Conservation (phyloP, 2,888 invertebrate species). For the Pandemis cinnamomeana region DNA sequence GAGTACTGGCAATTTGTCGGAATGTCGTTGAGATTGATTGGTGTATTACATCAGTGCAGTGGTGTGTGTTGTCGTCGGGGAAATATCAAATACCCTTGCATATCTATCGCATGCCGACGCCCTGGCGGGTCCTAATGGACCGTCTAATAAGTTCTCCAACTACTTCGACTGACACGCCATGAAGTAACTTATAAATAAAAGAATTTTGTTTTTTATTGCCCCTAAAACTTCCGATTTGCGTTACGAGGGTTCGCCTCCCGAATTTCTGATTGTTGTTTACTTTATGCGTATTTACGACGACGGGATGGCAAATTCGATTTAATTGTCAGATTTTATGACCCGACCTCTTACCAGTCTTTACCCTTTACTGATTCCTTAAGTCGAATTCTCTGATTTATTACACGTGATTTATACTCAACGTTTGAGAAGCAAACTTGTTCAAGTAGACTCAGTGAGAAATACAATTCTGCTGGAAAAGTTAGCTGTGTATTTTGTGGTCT, state of each 20-base stretch:
- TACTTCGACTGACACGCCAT: slow-evolving; percentile 7
- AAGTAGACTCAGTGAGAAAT: slow-evolving; percentile 1
- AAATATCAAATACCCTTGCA: background rate
- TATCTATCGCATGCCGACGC: slow-evolving; percentile 1
- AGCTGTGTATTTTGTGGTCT: background rate
- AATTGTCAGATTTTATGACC: slow-evolving; percentile 31
- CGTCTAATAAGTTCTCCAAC: slow-evolving; percentile 21
- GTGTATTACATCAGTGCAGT: background rate
- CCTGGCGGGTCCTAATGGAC: slow-evolving; percentile 14
- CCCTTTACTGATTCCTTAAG: slow-evolving; percentile 13
- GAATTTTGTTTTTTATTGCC: slow-evolving; percentile 30
- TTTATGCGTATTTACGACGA: slow-evolving; percentile 38
- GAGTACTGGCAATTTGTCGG: slow-evolving; percentile 25
- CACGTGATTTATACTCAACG: slow-evolving; percentile 8
- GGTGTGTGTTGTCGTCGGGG: background rate
- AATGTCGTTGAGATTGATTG: slow-evolving; percentile 25
- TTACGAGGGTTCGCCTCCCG: slow-evolving; percentile 19
- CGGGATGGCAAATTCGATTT: slow-evolving; percentile 31
- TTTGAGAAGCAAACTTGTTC: slow-evolving; percentile 7
- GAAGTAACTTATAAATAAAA: slow-evolving; percentile 26
- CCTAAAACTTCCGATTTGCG: slow-evolving; percentile 20
- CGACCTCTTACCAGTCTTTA: slow-evolving; percentile 19
- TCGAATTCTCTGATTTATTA: slow-evolving; percentile 24
- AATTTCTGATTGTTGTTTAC: slow-evolving; percentile 26
- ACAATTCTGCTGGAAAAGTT: background rate